These are phyloP conservation scores for Caenorhabditis sp. DNA, from an alignment of 2,888 invertebrate species.

Conservation along the genomic window DNA sequence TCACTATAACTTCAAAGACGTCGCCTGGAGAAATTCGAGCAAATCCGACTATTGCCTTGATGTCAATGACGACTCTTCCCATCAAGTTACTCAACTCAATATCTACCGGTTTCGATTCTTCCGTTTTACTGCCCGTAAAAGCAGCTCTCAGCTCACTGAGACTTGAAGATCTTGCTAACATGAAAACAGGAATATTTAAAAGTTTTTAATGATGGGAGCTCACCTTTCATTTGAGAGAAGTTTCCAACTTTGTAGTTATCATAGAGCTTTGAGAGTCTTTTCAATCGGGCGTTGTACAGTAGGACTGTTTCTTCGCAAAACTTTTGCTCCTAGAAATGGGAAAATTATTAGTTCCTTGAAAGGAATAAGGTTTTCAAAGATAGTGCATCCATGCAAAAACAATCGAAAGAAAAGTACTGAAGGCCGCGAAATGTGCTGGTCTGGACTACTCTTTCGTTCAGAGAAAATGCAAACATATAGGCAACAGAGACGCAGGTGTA, in stretches of 20 bases:
- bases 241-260: constrained; percentile 65
- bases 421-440: neutral
- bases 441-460: neutral
- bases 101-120: constrained; percentile 66
- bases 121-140: constrained; percentile 50
- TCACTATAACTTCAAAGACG: constrained; percentile 86
- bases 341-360: too few relatives aligned
- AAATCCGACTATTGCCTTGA: constrained; percentile 86
- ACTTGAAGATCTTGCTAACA: constrained; percentile 70
- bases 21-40: constrained; percentile 86
- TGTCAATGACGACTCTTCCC: constrained; percentile 78
- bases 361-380: too few relatives aligned
- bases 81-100: constrained; percentile 76
- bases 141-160: constrained; percentile 72
- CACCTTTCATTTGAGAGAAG: constrained; percentile 68
- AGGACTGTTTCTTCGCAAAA: constrained; percentile 66
- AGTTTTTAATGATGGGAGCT: neutral
- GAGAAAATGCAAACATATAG: neutral
- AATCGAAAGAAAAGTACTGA: neutral
- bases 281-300: constrained; percentile 67
- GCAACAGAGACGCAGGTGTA: constrained; percentile 14
- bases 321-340: constrained; percentile 57
- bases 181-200: too few relatives aligned
- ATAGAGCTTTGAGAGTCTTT: constrained; percentile 66
- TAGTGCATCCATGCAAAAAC: too few relatives aligned